phyloP scores from a whole-genome alignment of 2,797 vertebrate species.

The Echeneis naucrates region DNA sequence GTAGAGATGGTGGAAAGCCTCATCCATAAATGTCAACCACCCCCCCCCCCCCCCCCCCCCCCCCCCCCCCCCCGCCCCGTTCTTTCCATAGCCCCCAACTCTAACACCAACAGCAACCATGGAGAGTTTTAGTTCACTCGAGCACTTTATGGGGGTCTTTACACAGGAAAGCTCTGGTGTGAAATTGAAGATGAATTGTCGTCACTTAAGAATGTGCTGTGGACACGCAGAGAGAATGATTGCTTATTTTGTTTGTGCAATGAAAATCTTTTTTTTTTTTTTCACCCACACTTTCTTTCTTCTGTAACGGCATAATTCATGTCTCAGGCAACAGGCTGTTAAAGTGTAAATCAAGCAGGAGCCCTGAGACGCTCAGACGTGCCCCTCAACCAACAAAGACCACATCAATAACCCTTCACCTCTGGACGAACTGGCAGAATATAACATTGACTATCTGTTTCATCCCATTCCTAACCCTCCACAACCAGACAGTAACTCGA shows the following conservation, averaged over 20 bases:
- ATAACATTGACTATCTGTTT: slow-evolving; percentile 72
- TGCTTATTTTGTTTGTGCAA: slow-evolving; percentile 69
- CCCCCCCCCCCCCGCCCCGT: too few relatives aligned
- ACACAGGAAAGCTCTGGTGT: slow-evolving; percentile 64
- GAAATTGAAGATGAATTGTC: slow-evolving; percentile 78
- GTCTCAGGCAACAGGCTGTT: slow-evolving; percentile 52
- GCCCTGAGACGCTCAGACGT: slow-evolving; percentile 43
- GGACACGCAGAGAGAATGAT: slow-evolving; percentile 54
- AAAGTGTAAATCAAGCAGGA: slow-evolving; percentile 67
- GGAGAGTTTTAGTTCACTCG: slow-evolving; percentile 51
- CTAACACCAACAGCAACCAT: slow-evolving; percentile 57
- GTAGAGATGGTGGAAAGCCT: slow-evolving; percentile 74
- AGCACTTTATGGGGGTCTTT: slow-evolving; percentile 68
- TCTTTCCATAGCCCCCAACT: slow-evolving; percentile 51
- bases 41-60: too few relatives aligned
- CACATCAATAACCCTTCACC: slow-evolving; percentile 70
- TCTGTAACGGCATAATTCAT: slow-evolving; percentile 55
- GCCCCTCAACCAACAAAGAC: slow-evolving; percentile 61
- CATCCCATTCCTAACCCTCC: slow-evolving; percentile 58
- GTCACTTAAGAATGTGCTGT: slow-evolving; percentile 71
- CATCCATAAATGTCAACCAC: slow-evolving; percentile 80
- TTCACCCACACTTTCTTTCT: slow-evolving; percentile 27
- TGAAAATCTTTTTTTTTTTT: slow-evolving; percentile 56
- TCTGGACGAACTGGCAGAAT: slow-evolving; percentile 68
- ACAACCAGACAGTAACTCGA: slow-evolving; percentile 65